phyloP scores from a whole-genome alignment of 2,113 vertebrate species.

The Ptyas mucosa region DNA sequence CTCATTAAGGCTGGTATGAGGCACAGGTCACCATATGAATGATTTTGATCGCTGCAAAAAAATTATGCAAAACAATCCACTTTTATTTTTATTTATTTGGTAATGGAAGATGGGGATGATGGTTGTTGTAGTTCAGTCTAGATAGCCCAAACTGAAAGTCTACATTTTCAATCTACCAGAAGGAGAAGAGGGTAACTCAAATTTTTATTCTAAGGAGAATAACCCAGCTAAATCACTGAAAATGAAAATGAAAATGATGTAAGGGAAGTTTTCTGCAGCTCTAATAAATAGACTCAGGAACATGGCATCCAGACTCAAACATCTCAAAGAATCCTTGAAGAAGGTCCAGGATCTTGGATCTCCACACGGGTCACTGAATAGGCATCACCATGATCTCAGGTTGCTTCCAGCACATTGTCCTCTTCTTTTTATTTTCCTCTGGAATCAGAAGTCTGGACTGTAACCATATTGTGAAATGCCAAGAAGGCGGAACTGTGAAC shows the following conservation, averaged over 20 bases:
- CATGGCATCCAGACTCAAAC: slow-evolving; percentile 42
- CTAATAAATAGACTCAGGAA: slow-evolving; percentile 39
- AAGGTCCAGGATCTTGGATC: background rate
- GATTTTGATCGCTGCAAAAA: background rate
- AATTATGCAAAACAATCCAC: background rate
- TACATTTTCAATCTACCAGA: background rate
- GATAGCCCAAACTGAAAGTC: background rate
- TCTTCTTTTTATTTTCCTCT: slow-evolving; percentile 24
- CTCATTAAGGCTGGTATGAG: background rate
- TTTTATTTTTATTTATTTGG: background rate
- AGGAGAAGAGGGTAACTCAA: background rate
- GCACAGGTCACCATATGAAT: background rate
- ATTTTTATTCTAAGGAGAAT: no score
- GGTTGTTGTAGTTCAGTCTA: background rate
- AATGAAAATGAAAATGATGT: slow-evolving; percentile 59
- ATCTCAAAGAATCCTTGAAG: slow-evolving; percentile 13
- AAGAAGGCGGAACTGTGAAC: slow-evolving; percentile 24
- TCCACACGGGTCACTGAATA: background rate
- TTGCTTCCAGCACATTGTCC: slow-evolving; percentile 20
- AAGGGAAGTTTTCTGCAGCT: background rate
- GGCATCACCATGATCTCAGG: slow-evolving; percentile 38
- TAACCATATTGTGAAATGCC: background rate
- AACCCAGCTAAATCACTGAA: background rate
- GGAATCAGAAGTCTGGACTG: slow-evolving; percentile 37
- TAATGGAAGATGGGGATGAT: background rate